A percentile compares a stretch with the other conserved stretches of the same genome.
Conservation (phyloP, 2,797 vertebrate species). For the Alosa sapidissima region DNA sequence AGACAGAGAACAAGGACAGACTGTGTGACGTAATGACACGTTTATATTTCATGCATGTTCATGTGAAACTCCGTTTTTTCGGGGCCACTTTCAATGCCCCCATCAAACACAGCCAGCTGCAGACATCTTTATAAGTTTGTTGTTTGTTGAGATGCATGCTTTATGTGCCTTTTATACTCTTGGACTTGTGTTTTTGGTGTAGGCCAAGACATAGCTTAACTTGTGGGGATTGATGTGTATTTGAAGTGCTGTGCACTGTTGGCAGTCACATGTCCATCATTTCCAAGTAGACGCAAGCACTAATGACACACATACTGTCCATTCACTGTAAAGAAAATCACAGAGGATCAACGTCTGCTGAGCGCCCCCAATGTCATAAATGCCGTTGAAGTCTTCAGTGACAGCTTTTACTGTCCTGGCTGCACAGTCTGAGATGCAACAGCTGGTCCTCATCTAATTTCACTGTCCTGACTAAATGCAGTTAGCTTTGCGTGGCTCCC, state of each 20-base stretch:
- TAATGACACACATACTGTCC: not conserved
- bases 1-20: not conserved
- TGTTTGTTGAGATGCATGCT: not conserved
- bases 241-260: not conserved
- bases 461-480: not conserved
- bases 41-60: not conserved
- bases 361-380: not conserved
- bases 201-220: not conserved
- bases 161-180: not conserved
- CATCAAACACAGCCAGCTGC: not conserved
- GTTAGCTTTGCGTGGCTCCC: not conserved
- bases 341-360: not conserved
- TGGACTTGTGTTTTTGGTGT: not conserved
- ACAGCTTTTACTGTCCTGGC: not conserved
- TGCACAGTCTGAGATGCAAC: not conserved
- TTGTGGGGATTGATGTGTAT: not conserved
- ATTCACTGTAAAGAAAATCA: not conserved
- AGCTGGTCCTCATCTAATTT: slow-evolving; percentile 15
- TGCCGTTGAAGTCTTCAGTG: not conserved
- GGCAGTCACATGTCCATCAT: not conserved
- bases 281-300: not conserved
- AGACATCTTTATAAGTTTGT: not conserved
- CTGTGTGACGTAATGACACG: not conserved
- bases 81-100: not conserved
- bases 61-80: not conserved